Evolutionary conservation across 2,888 invertebrate genomes (phyloP).

Genomic region (Mesochorus sp.): DNA sequence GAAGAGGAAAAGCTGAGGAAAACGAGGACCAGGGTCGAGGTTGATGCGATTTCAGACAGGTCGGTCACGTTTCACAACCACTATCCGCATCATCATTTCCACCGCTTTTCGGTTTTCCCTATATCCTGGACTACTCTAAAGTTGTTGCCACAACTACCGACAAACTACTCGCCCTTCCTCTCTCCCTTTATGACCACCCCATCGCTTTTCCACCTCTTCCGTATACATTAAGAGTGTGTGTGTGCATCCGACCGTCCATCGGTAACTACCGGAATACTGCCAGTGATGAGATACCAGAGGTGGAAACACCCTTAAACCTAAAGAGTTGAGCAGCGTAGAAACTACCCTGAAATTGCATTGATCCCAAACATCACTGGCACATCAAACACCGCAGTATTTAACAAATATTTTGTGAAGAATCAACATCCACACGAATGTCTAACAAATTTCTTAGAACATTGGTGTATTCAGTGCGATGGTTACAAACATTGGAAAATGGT

Average conservation of each 20-base stretch:
- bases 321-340: background rate
- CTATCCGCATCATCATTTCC: slow-evolving; percentile 14
- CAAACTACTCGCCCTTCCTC: slow-evolving; percentile 65
- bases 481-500: slow-evolving; percentile 14
- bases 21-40: slow-evolving; percentile 61
- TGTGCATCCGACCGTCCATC: slow-evolving; percentile 47
- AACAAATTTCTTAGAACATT: slow-evolving; percentile 26
- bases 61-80: slow-evolving; percentile 71
- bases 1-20: slow-evolving; percentile 59
- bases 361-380: slow-evolving; percentile 11
- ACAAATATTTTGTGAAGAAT: slow-evolving; percentile 3
- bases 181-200: slow-evolving; percentile 41
- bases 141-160: slow-evolving; percentile 70
- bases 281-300: slow-evolving; percentile 8
- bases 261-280: slow-evolving; percentile 8
- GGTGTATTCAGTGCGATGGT: slow-evolving; percentile 1
- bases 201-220: slow-evolving; percentile 27
- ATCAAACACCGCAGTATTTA: background rate
- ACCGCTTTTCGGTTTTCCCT: background rate
- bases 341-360: slow-evolving; percentile 7
- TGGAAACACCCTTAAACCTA: background rate
- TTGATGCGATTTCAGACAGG: slow-evolving; percentile 73
- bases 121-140: slow-evolving; percentile 58
- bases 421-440: slow-evolving; percentile 14
- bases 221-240: slow-evolving; percentile 21